Evolutionary conservation across 1,140 invertebrate genomes (phyloP), one percentile per base, ranked within the genome.

Genomic region (Diachasmimorpha longicaudata): DNA sequence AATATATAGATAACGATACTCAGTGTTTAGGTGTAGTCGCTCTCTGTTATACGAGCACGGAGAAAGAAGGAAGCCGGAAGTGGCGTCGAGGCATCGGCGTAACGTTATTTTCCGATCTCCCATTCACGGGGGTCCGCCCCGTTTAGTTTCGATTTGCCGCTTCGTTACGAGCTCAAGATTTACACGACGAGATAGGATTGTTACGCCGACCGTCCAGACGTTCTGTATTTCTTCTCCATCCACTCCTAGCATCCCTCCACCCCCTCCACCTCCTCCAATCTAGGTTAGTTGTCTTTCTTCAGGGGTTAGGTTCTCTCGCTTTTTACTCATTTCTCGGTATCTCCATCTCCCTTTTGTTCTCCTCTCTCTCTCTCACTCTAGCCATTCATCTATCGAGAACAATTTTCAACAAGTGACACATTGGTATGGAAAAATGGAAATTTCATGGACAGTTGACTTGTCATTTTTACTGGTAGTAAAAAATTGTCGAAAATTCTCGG

Each of bases 131-230:
- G 39, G 55, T 44, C 77, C 77, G 72, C 77, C 63, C 77, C 77
- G 77, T 78, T 78, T 78, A 78, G 77, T 78, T 78, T 75, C 77
- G 77, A 78, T 78, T 78, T 78, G 73, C 77, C 77, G 77, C 77
- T 78, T 78, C 77, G 77, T 78, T 78, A 78, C 73, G 73, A 78
- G 55, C 69, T 13, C 52, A 69, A 78, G 77, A 78, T 78, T 75
- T 75, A 78, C 73, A 74, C 72, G 69, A 46, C 19, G 36, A 75
- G 77, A 78, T 78, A 78, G 72, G 63, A 78, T 78, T 78, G 77
- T 78, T 78, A 75, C 70, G 58, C 72, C 77, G 79, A 80, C 79
- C 80, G 58, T 75, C 74, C 80, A 81, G 72, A 79, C 76, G 74
- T 74, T 77, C 76, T 78, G 46, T 78, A 74, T 79, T 77, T 69